These are phyloP conservation scores for Pseudorectes ferrugineus DNA, from an alignment of 2,113 vertebrate species.

Conservation along the genomic window DNA sequence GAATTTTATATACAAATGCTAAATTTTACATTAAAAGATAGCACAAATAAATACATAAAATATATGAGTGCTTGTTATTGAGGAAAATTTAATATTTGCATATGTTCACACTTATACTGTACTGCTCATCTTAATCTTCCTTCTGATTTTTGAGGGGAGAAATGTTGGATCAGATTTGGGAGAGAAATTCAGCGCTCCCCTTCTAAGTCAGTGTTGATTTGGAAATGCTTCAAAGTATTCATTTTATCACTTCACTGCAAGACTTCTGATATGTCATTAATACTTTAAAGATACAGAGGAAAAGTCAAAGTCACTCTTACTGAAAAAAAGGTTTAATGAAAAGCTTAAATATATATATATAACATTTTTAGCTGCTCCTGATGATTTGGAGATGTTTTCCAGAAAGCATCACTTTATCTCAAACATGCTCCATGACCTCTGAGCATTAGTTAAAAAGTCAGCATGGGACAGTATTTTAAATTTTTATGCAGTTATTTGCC, in stretches of 20 bases:
- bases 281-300: not conserved
- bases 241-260: not conserved
- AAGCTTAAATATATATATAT: not conserved
- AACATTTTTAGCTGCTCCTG: not conserved
- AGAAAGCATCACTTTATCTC: not conserved
- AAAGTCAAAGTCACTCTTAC: not conserved
- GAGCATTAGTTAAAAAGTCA: not conserved
- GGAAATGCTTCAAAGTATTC: not conserved
- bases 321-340: not conserved
- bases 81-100: not conserved
- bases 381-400: not conserved
- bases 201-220: not conserved
- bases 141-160: not conserved
- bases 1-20: not conserved
- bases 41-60: not conserved
- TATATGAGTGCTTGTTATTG: not conserved
- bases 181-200: not conserved
- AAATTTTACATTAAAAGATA: not conserved
- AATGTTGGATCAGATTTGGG: not conserved
- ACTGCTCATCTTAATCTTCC: not conserved
- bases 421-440: not conserved
- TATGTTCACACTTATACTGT: not conserved
- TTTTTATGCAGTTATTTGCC: not conserved
- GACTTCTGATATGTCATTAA: not conserved
- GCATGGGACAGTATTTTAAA: not conserved